A percentile compares a stretch with the other conserved stretches of the same genome.
phyloP scores from a whole-genome alignment of 2,113 vertebrate species.

The Lasiurus borealis region DNA sequence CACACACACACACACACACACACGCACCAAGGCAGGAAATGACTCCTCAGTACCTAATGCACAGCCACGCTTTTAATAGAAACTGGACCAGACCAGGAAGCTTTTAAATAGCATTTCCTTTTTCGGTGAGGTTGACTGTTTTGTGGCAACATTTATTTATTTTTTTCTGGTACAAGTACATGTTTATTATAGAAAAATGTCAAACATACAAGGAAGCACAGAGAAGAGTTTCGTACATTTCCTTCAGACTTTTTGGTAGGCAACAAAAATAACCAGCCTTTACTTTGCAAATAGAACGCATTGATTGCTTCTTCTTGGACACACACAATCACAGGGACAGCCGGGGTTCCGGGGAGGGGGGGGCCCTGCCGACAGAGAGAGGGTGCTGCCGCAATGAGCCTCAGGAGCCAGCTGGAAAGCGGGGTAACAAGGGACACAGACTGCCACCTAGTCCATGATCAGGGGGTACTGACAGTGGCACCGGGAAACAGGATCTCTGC shows the following conservation, averaged over 20 bases:
- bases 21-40: constrained; percentile 63
- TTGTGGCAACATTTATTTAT: constrained; percentile 27
- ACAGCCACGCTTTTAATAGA: constrained; percentile 72
- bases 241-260: neutral
- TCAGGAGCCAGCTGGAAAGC: neutral
- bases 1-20: neutral
- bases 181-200: constrained; percentile 41
- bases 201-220: constrained; percentile 3
- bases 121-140: constrained; percentile 39
- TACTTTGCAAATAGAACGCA: neutral
- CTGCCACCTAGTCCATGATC: neutral
- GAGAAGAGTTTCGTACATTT: constrained; percentile 41
- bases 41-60: constrained; percentile 58
- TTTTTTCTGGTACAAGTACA: constrained; percentile 49
- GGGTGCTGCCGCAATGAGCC: rapidly evolving
- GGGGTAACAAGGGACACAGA: neutral
- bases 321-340: neutral
- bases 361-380: neutral
- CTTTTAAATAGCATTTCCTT: constrained; percentile 76
- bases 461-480: neutral
- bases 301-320: neutral
- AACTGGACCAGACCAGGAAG: constrained; percentile 71
- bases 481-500: neutral
- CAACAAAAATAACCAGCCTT: constrained; percentile 34
- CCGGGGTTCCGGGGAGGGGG: neutral